Conservation (phyloP, 2,888 invertebrate genomes). For the Cryptocephalus moraei region DNA sequence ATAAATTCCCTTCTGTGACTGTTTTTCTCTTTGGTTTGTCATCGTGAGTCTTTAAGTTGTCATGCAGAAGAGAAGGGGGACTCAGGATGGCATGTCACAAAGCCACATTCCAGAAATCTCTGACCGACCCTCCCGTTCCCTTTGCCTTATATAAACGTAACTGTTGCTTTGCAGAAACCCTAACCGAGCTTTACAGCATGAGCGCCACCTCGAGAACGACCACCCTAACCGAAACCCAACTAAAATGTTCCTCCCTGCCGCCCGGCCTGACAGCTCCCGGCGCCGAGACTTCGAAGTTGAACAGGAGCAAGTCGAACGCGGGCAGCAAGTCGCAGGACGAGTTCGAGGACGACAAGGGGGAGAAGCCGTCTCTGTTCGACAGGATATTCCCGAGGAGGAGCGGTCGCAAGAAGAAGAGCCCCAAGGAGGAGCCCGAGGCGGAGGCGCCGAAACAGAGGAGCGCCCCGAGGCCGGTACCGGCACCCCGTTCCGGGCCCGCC, state of each 20-base stretch:
- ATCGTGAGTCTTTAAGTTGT: too few species aligned
- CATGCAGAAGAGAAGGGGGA: too few species aligned
- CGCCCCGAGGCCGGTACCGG: conserved; percentile 26
- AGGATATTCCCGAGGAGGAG: conserved; percentile 59
- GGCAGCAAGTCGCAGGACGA: conserved; percentile 33
- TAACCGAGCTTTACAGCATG: conserved; percentile 34
- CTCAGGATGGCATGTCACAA: too few species aligned
- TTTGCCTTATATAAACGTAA: not conserved
- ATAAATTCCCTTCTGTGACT: too few species aligned
- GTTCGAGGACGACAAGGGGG: conserved; percentile 28
- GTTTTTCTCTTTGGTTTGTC: too few species aligned
- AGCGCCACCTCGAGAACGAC: conserved; percentile 16
- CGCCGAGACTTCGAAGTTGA: conserved; percentile 42
- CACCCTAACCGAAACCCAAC: conserved; percentile 39
- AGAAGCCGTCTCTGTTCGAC: conserved; percentile 53
- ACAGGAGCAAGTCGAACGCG: conserved; percentile 38
- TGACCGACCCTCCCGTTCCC: too few species aligned
- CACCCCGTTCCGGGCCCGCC: conserved; percentile 41
- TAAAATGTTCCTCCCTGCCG: conserved; percentile 56
- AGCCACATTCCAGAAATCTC: too few species aligned
- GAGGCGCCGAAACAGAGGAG: conserved; percentile 6
- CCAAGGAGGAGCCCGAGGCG: not conserved
- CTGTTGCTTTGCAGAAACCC: conserved; percentile 32
- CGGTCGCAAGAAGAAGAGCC: conserved; percentile 53
- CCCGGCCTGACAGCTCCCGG: conserved; percentile 49